Conservation (phyloP, 2,797 vertebrate species). For the Enteromius radiatus region DNA sequence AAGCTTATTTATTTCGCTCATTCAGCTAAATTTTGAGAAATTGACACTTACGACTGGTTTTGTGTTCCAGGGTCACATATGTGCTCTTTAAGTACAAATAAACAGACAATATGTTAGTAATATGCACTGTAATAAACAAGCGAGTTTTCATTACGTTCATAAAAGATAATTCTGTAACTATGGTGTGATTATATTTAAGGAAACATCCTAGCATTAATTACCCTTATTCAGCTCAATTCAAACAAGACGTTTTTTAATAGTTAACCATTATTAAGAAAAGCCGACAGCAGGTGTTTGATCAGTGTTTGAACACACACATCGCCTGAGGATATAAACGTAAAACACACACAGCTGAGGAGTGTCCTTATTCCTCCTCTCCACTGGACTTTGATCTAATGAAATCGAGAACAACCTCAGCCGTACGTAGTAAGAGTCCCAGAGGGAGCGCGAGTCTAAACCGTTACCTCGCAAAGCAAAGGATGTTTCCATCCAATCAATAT, state of each 20-base stretch:
- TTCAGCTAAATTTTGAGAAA: no score
- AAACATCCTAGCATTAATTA: slow-evolving; percentile 3
- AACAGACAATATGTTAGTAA: neutral
- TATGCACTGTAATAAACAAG: neutral
- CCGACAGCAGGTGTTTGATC: slow-evolving; percentile 43
- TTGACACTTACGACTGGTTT: no score
- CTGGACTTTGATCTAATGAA: slow-evolving; percentile 43
- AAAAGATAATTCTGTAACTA: neutral
- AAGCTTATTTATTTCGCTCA: no score
- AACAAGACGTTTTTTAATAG: slow-evolving; percentile 6
- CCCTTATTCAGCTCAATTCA: neutral
- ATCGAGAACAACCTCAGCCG: slow-evolving; percentile 40
- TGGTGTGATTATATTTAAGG: neutral
- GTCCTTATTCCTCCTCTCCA: slow-evolving; percentile 28
- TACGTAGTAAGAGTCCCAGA: slow-evolving; percentile 36
- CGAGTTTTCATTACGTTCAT: neutral
- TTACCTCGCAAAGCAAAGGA: slow-evolving; percentile 34
- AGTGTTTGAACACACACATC: slow-evolving; percentile 36
- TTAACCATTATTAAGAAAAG: slow-evolving; percentile 32
- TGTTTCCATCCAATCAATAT: slow-evolving; percentile 39
- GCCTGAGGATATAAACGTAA: slow-evolving; percentile 25
- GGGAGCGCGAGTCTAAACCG: slow-evolving; percentile 27
- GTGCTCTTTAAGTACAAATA: neutral
- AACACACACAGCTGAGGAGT: slow-evolving; percentile 23
- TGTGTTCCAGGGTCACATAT: no score